phyloP scores from a whole-genome alignment of 2,797 vertebrate species.

The Vireo griseus region DNA sequence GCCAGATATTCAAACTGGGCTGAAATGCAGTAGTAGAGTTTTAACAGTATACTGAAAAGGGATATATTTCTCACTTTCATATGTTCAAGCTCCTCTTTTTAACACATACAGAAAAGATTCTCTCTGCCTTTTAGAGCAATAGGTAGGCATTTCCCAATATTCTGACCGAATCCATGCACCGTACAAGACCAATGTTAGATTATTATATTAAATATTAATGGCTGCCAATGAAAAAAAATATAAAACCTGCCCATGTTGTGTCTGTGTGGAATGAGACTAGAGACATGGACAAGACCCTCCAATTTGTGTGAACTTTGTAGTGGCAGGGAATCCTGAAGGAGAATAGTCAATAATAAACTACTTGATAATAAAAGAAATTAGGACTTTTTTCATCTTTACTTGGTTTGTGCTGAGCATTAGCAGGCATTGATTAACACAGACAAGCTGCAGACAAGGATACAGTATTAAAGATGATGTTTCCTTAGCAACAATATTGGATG shows the following conservation, averaged over 20 bases:
- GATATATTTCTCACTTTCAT: background rate
- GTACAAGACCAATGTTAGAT: background rate
- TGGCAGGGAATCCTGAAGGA: background rate
- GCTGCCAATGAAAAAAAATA: background rate
- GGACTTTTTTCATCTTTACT: background rate
- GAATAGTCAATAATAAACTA: background rate
- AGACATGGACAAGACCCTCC: background rate
- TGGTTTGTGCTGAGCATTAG: conserved; percentile 9
- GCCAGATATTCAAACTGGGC: background rate
- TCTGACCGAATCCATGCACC: background rate
- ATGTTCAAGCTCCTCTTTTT: background rate
- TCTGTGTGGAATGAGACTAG: background rate
- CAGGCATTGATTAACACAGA: conserved; percentile 51
- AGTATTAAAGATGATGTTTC: conserved; percentile 65
- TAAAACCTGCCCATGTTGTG: background rate
- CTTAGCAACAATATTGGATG: conserved; percentile 63
- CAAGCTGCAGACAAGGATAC: conserved; percentile 53
- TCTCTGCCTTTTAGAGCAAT: background rate
- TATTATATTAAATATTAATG: background rate
- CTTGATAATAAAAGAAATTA: background rate
- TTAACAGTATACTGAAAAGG: background rate
- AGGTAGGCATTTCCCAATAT: background rate
- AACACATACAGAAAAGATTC: background rate
- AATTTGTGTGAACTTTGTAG: background rate
- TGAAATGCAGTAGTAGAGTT: background rate